A percentile compares a stretch with the other conserved stretches of the same genome.
phyloP scores from a whole-genome alignment of 2,888 invertebrate genomes.

The Resseliella maxima region DNA sequence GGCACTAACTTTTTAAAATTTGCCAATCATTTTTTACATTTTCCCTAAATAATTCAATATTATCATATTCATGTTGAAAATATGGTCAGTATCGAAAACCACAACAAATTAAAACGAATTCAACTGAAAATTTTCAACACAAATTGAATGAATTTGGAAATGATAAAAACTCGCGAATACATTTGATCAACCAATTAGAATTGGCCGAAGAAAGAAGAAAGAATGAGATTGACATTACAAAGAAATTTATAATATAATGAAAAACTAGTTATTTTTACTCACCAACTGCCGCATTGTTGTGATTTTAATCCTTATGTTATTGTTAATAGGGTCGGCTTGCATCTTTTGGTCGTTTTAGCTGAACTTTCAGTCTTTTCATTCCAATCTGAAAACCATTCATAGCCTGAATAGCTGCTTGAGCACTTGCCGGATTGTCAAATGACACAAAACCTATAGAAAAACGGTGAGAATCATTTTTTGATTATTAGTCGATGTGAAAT shows the following conservation, averaged over 20 bases:
- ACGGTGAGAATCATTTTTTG: too few relatives aligned
- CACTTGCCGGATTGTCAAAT: slow-evolving; percentile 98
- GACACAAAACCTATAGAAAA: slow-evolving; percentile 93
- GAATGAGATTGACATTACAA: too few relatives aligned
- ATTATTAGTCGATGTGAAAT: too few relatives aligned
- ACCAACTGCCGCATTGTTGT: slow-evolving; percentile 31
- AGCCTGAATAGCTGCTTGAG: slow-evolving; percentile 98
- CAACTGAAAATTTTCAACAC: not conserved
- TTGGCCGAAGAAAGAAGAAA: not conserved
- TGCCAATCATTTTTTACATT: too few relatives aligned
- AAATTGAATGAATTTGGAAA: not conserved
- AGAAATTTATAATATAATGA: not conserved
- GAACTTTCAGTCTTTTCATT: slow-evolving; percentile 99
- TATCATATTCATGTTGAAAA: not conserved
- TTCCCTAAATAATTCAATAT: not conserved
- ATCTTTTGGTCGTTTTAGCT: slow-evolving; percentile 98
- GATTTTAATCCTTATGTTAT: slow-evolving; percentile 70
- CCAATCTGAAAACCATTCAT: slow-evolving; percentile 99
- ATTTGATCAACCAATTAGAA: too few relatives aligned
- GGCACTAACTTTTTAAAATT: too few relatives aligned
- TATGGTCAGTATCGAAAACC: not conserved
- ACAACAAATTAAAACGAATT: not conserved
- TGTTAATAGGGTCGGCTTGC: slow-evolving; percentile 98
- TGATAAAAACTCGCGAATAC: too few relatives aligned
- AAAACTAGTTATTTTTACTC: slow-evolving; percentile 1